Conservation (phyloP, 2,113 vertebrate genomes). For the Laticauda colubrina region DNA sequence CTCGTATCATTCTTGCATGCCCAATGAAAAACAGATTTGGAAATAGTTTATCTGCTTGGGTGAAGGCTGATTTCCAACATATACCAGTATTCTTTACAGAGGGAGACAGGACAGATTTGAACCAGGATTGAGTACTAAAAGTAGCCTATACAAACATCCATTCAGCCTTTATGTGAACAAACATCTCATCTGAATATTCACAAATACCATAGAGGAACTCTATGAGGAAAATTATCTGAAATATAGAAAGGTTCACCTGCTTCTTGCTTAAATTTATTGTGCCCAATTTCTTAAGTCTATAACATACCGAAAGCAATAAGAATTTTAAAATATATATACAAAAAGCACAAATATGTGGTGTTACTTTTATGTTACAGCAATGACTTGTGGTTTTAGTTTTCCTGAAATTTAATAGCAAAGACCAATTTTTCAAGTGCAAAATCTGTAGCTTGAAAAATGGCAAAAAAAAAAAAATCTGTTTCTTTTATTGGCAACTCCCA, state of each 20-base stretch:
- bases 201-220: too few species aligned
- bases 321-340: too few species aligned
- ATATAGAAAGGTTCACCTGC: background rate
- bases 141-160: background rate
- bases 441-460: background rate
- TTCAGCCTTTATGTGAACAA: background rate
- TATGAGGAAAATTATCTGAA: background rate
- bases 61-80: background rate
- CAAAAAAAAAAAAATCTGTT: too few species aligned
- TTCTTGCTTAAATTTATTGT: background rate
- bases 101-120: background rate
- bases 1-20: background rate
- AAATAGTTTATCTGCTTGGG: background rate
- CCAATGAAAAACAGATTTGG: background rate
- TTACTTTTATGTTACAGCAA: background rate
- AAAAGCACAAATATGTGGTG: background rate
- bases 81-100: background rate
- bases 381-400: background rate
- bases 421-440: background rate
- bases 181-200: background rate
- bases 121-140: background rate
- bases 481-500: background rate
- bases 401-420: background rate
- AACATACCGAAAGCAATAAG: background rate
- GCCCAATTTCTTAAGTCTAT: background rate